A percentile compares a stretch with the other conserved stretches of the same genome.
These are phyloP conservation scores for Pithys albifrons DNA, from an alignment of 2,113 vertebrate species.

Conservation along the genomic window DNA sequence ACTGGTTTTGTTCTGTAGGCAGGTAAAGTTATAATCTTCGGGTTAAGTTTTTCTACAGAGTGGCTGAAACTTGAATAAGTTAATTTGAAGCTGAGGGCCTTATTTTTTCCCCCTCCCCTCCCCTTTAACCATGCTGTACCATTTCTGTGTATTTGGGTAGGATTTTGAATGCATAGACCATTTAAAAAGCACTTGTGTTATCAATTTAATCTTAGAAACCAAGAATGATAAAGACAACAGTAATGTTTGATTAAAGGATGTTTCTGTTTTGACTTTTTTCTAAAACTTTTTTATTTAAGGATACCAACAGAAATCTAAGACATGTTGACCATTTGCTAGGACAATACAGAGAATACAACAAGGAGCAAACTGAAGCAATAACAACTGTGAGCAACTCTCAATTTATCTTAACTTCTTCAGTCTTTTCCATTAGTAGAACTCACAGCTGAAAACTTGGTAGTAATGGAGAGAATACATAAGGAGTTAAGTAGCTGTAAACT, in stretches of 20 bases:
- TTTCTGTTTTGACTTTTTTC: constrained; percentile 3
- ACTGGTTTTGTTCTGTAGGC: not conserved
- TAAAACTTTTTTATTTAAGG: constrained; percentile 74
- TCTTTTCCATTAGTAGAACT: not conserved
- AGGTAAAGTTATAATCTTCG: not conserved
- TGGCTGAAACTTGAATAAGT: not conserved
- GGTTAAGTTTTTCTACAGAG: not conserved
- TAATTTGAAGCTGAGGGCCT: not conserved
- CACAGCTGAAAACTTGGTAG: not conserved
- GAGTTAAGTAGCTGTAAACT: not conserved
- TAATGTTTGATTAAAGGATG: not conserved
- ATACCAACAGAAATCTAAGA: constrained; percentile 87
- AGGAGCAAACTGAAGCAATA: constrained; percentile 86
- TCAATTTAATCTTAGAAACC: not conserved
- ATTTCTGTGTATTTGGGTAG: not conserved
- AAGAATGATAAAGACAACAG: not conserved
- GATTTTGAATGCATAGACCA: not conserved
- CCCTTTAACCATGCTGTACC: not conserved
- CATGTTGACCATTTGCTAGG: constrained; percentile 92
- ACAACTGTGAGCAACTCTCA: constrained; percentile 77
- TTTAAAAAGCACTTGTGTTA: not conserved
- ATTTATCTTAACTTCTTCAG: not conserved
- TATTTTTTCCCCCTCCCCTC: not conserved
- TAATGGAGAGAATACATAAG: not conserved
- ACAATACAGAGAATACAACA: constrained; percentile 86